Conservation (phyloP, 92 coral and sea anemone genomes). For the Siderastrea radians region DNA sequence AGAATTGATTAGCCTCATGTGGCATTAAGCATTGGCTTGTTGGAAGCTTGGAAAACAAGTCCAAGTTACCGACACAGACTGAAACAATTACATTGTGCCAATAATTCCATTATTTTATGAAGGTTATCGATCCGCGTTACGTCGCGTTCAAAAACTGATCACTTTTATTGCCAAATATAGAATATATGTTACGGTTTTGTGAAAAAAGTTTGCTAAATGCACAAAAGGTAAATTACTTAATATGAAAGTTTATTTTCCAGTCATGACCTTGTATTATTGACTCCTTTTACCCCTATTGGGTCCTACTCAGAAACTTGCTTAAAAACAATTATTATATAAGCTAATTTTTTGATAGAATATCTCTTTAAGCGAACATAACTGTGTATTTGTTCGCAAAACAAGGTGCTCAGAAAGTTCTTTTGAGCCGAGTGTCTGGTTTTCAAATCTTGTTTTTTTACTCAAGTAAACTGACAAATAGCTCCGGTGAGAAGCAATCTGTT, state of each 20-base stretch:
- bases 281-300: not conserved
- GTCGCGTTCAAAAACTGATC: not conserved
- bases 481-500: too few species aligned
- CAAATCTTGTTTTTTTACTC: too few species aligned
- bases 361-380: too few species aligned
- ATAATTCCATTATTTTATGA: not conserved
- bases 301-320: too few species aligned
- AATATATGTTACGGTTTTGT: not conserved
- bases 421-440: not conserved
- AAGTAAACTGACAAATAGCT: not conserved
- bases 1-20: not conserved
- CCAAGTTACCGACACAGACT: not conserved
- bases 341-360: too few species aligned
- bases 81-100: not conserved
- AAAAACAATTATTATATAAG: too few species aligned
- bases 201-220: constrained; percentile 1
- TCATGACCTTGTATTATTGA: not conserved
- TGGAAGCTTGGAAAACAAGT: not conserved
- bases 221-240: not conserved
- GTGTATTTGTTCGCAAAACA: not conserved
- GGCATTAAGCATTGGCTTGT: not conserved
- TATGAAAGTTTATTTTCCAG: not conserved
- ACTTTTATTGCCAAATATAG: not conserved
- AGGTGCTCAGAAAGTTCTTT: not conserved
- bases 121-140: not conserved